Evolutionary conservation across 2,888 invertebrate genomes (phyloP), one percentile per base, ranked within the genome.

Genomic region (Drosophila antonietae): DNA sequence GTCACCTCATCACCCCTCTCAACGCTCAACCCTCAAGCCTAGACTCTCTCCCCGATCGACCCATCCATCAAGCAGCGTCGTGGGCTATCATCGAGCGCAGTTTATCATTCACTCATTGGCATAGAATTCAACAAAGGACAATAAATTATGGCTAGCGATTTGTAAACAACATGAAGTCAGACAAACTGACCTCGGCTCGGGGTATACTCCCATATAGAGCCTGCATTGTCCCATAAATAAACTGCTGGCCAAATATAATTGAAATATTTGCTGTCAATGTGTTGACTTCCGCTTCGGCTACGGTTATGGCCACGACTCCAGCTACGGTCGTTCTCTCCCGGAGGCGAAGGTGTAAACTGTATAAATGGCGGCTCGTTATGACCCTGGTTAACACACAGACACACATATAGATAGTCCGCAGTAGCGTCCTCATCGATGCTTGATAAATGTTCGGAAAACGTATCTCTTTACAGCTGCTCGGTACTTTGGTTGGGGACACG

Each of bases 201-300:
- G 49, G 43, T 47, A 23, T 20, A 9, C 23, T 23, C 15, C 15
- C 10, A 23, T 39, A 28, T 37, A 43, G 46, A 39, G 58, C 58
- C 59, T 43, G 55, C 43, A 53, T 61, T 56, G 66, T 55, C 64
- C 63, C 87, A 86, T 88, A 83, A 88, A 86, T 88, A 86, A 86
- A 56, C 60, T 49, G 46, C 68, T 23, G 58, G 62, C 65, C 67
- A 65, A 75, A 74, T 63, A 88, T 86, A 86, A 86, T 88, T 89
- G 86, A 86, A 89, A 86, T 89, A 86, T 86, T 88, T 88, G 86
- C 88, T 88, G 85, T 88, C 84, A 87, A 87, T 84, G 89, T 89
- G 84, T 85, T 85, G 85, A 85, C 89, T 85, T 78, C 81, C 81
- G 69, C 41, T 39, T 23, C 37, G 33, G 31, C 15, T 49, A 7